Evolutionary conservation across 2,888 invertebrate species (phyloP).

Genomic region (Ophion obscuratus): DNA sequence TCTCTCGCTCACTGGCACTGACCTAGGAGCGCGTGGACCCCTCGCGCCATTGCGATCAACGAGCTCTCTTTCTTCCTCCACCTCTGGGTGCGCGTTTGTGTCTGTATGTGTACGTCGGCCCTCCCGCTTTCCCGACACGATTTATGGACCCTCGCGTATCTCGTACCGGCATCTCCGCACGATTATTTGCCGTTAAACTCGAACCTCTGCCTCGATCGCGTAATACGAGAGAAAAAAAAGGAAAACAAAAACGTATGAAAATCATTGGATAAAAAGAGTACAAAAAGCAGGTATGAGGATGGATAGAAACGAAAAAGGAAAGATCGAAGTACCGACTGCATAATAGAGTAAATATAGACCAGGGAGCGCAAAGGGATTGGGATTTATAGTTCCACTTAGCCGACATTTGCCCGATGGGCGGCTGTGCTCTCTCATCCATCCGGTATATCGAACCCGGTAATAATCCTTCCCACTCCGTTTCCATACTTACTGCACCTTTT

Average conservation of each 20-base stretch:
- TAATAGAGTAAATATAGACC: slow-evolving; percentile 84
- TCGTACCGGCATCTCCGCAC: slow-evolving; percentile 82
- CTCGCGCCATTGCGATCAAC: slow-evolving; percentile 74
- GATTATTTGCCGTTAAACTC: slow-evolving; percentile 83
- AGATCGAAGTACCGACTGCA: slow-evolving; percentile 73
- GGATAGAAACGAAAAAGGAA: slow-evolving; percentile 47
- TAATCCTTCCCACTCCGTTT: slow-evolving; percentile 42
- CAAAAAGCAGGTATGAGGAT: slow-evolving; percentile 14
- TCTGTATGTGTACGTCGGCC: slow-evolving; percentile 21
- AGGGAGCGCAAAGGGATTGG: slow-evolving; percentile 73
- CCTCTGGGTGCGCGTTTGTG: neutral
- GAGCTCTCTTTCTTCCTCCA: slow-evolving; percentile 45
- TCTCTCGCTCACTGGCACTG: slow-evolving; percentile 75
- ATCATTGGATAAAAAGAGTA: slow-evolving; percentile 34
- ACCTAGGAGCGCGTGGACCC: slow-evolving; percentile 78
- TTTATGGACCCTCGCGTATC: slow-evolving; percentile 80
- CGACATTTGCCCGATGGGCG: slow-evolving; percentile 63
- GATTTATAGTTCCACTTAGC: slow-evolving; percentile 83
- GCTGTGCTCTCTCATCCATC: slow-evolving; percentile 43
- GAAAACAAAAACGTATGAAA: slow-evolving; percentile 55
- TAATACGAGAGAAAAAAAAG: slow-evolving; percentile 34
- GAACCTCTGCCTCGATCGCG: slow-evolving; percentile 73
- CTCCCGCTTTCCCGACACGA: slow-evolving; percentile 69
- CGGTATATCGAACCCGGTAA: slow-evolving; percentile 45
- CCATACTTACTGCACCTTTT: slow-evolving; percentile 11